These are phyloP conservation scores for Larimichthys crocea DNA, from an alignment of 2,113 vertebrate species.

Conservation along the genomic window DNA sequence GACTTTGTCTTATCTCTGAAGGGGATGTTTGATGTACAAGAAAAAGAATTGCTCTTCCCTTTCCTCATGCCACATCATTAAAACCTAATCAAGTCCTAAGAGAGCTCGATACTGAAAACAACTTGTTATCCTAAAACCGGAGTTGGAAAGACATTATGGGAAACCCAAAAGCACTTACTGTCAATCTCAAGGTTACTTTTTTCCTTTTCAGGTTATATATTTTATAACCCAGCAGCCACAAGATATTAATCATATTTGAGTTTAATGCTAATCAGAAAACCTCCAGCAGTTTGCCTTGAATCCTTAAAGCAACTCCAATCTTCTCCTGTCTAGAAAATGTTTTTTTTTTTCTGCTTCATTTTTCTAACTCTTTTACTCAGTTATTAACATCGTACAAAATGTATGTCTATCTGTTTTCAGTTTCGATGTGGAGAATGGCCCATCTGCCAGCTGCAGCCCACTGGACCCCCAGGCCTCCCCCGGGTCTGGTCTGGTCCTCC, in stretches of 20 bases:
- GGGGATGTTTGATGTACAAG: too few species aligned
- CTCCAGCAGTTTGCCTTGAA: neutral
- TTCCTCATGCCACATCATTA: neutral
- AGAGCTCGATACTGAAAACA: neutral
- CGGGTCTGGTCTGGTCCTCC: constrained; percentile 94
- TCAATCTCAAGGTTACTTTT: neutral
- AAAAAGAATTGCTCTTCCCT: too few species aligned
- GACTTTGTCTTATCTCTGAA: neutral
- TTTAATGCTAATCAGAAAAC: neutral
- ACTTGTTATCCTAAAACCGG: neutral
- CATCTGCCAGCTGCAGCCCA: constrained; percentile 93
- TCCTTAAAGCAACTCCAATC: neutral
- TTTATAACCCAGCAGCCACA: neutral
- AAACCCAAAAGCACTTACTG: neutral
- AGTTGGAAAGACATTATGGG: neutral
- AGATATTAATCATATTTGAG: neutral
- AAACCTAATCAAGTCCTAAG: neutral
- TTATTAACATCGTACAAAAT: neutral
- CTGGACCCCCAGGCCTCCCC: constrained; percentile 95
- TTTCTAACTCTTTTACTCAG: neutral
- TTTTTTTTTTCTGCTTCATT: neutral
- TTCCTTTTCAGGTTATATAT: neutral
- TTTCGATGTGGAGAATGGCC: constrained; percentile 99
- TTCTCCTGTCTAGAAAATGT: neutral
- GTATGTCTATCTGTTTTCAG: constrained; percentile 80